Evolutionary conservation across 53 echinoderm and acorn worm species (phyloP).

Genomic region (Arbacia lixula): DNA sequence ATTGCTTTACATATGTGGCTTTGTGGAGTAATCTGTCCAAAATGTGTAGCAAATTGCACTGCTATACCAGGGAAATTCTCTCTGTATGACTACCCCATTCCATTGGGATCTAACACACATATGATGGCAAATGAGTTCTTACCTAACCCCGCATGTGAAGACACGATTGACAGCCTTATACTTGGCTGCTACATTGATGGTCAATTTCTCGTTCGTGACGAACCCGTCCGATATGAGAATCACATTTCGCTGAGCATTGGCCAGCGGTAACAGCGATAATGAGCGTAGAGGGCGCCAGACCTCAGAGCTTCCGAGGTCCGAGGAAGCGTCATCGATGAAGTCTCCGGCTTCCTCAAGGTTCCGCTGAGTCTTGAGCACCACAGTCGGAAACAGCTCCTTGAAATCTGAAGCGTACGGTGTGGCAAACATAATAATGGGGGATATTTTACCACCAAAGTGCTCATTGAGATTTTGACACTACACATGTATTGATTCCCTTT

Average conservation of each 20-base stretch:
- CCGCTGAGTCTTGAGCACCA: conserved; percentile 38
- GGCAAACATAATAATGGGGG: too few relatives aligned
- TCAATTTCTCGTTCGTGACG: conserved; percentile 79
- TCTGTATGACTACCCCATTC: too few relatives aligned
- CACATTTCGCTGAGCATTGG: conserved; percentile 65
- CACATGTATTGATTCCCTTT: too few relatives aligned
- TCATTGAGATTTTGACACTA: too few relatives aligned
- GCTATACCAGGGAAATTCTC: too few relatives aligned
- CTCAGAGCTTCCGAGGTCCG: conserved; percentile 87
- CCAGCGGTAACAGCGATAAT: conserved; percentile 72
- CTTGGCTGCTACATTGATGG: conserved; percentile 66
- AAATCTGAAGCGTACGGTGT: conserved; percentile 77
- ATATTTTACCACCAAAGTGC: too few relatives aligned
- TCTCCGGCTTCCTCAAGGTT: conserved; percentile 49
- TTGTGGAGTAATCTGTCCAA: too few relatives aligned
- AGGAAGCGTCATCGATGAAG: conserved; percentile 63
- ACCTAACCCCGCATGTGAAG: conserved; percentile 89
- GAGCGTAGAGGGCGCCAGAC: conserved; percentile 94
- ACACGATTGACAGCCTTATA: conserved; percentile 71
- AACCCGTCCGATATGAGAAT: conserved; percentile 91
- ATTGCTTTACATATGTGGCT: too few relatives aligned
- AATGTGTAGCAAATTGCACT: too few relatives aligned
- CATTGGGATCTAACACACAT: too few relatives aligned
- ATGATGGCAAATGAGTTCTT: neutral
- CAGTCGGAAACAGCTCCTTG: conserved; percentile 78